Evolutionary conservation across 1,140 invertebrate species (phyloP), one percentile per base, ranked within the genome.

Genomic region (Brachionus sp.): DNA sequence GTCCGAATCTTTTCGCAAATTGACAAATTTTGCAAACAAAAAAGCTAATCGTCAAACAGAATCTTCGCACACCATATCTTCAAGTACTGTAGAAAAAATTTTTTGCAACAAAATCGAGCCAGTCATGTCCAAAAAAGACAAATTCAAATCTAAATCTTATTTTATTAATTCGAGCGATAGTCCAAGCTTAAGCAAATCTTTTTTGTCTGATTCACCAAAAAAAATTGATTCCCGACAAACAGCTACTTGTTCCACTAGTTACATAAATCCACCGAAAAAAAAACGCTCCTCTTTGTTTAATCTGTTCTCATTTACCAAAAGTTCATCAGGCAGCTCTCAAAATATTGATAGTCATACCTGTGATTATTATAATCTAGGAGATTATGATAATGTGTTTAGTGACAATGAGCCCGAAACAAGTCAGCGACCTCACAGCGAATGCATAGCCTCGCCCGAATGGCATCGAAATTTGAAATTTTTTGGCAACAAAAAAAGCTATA

Each of bases 301-400:
- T 46, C 44, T 75, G 13, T 75, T 75, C 44, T 75, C 70, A 29
- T 75, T 75, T 46, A 12, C 19, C 5, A 75, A 46, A 23, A 46
- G 19, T 10, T 75, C 70, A 12, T 75, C 70, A 23, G 44, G 23
- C 25, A 75, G 39, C 23, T 70, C 66, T 4, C 70, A 75, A 13
- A 75, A 75, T 50, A 29, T 75, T 46, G 33, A 23, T 7, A 46
- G 10, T 9, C 6, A 39, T 39, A 35, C 13, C 42, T 39, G 37
- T 33, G 66, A 70, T 16, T 37, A 39, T 37, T 70, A 37, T n/a
- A 70, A 39, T 23, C n/a, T 39, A 16, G 35, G n/a, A 9, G 66
- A 70, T n/a, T 70, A 70, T 70, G 66, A 70, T 33, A 70, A 70
- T 70, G 66, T 70, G 33, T 70, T 70, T 42, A 70, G 66, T 70